These are phyloP conservation scores for Trichomycterus rosablanca DNA, from an alignment of 2,113 vertebrate genomes.

Conservation along the genomic window DNA sequence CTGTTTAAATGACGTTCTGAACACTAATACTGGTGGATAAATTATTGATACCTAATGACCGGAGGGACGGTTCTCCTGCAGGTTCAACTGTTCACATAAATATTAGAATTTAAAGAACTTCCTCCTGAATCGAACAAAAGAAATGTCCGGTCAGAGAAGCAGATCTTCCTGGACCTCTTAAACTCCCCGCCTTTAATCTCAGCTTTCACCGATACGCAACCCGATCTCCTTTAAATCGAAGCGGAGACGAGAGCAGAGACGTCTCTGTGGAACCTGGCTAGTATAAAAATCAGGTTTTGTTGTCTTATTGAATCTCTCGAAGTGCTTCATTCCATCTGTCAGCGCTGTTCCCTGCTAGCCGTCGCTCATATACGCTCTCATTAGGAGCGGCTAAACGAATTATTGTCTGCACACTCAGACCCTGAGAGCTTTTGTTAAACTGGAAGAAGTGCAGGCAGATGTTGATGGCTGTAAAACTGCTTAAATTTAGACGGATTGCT, in stretches of 20 bases:
- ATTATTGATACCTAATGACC: too few species aligned
- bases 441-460: slow-evolving; percentile 61
- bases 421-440: slow-evolving; percentile 57
- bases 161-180: too few species aligned
- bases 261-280: background rate
- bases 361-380: slow-evolving; percentile 37
- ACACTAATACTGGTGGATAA: too few species aligned
- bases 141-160: too few species aligned
- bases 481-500: slow-evolving; percentile 59
- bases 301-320: slow-evolving; percentile 34
- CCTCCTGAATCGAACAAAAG: too few species aligned
- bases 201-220: too few species aligned
- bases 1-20: too few species aligned
- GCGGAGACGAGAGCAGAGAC: background rate
- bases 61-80: too few species aligned
- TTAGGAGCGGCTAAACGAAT: slow-evolving; percentile 30
- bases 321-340: slow-evolving; percentile 37
- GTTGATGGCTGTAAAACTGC: slow-evolving; percentile 60
- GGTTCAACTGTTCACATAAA: too few species aligned
- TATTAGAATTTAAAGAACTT: too few species aligned
- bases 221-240: slow-evolving; percentile 26
- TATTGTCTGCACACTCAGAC: slow-evolving; percentile 36
- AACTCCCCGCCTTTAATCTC: too few species aligned
- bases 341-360: slow-evolving; percentile 14
- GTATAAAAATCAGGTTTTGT: slow-evolving; percentile 4